Evolutionary conservation across 1,140 invertebrate genomes (phyloP), one percentile per base, ranked within the genome.

Genomic region (Drosophila kohkoa): DNA sequence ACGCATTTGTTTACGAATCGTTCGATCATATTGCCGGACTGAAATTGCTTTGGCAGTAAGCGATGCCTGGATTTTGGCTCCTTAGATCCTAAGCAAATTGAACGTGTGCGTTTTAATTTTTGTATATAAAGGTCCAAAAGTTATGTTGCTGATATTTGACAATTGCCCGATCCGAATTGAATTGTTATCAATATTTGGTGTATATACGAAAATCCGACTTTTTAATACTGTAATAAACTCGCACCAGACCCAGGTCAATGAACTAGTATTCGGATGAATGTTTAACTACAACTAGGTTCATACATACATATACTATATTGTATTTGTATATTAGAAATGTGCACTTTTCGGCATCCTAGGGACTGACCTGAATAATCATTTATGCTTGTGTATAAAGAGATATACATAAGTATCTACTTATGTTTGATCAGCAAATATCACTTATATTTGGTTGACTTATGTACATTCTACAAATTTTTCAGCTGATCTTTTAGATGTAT

Each of bases 381-480:
- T 68, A 32, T 54, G 16, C 16, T 41, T 55, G 8, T 16, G 45
- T 48, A 71, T 32, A 73, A 30, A 54, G n/a, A 32, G 4, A 52
- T 52, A 52, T 48, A n/a, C 2, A 35, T 58, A 16, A 46, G 38
- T 8, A 11, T 55, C 35, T 51, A 59, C 48, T 28, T 35, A 15
- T 46, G 58, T 41, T 32, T n/a, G 55, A 62, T 68, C 65, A 55
- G 65, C 48, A 68, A n/a, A 30, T 54, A 60, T 74, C 55, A 74
- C 57, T 74, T 74, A 60, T 69, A 55, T 68, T 74, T 74, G 65
- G 55, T 75, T 75, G 43, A 45, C 49, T 54, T 57, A 57, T 57
- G 30, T 57, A 75, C 35, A 62, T 41, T 49, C 48, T 43, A 63
- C 35, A 43, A 69, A 38, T 20, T 51, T n/a, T 65, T 72, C 25